Evolutionary conservation across 37 sponge, comb jelly and placozoan species (phyloP), one percentile per base, ranked within the genome.

Genomic region (Axinella damicornis): DNA sequence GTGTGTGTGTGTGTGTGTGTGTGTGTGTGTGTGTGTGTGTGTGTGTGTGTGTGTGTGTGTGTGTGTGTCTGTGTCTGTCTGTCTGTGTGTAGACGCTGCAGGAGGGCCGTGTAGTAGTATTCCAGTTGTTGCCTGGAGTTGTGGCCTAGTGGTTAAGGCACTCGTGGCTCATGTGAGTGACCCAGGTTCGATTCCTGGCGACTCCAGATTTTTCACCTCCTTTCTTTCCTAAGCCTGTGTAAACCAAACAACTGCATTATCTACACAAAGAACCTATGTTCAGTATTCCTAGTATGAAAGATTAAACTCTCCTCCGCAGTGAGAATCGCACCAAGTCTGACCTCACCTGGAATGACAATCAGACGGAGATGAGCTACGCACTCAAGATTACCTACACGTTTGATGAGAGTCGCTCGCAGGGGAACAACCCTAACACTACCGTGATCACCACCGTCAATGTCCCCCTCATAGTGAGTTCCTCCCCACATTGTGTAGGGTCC

Each of bases 401-500:
- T 31, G 86, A 93, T 34, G 39, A n/a, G 0, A 72, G 37, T 0
- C 22, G 57, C 75, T 77, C 88, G 1, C 9, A 54, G 27, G 68
- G 38, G 53, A 62, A 37, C 30, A 72, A 87, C 53, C 89, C 92
- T 15, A 54, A 57, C 27, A 59, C 57, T 1, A 57, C 40, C 53
- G 77, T 58, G 17, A 82, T 88, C 75, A 82, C 82, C 17, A 75
- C 84, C 0, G 12, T 93, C 46, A 93, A 93, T 67, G 74, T 89
- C 16, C 89, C 89, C 16, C 74, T 93, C 31, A 60, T 88, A 35
- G 93, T 93, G 40, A 77, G 93, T 68, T 1, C 46, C 9, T n/a
- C n/a, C n/a, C n/a, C n/a, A n/a, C n/a, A n/a, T n/a, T n/a, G n/a
- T n/a, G n/a, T n/a, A n/a, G n/a, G n/a, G n/a, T n/a, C n/a, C n/a